Percentiles rank a stretch among this genome's conserved stretches.
Evolutionary conservation across 2,888 invertebrate genomes (phyloP).

Genomic region (Ichneumoninae sp.): DNA sequence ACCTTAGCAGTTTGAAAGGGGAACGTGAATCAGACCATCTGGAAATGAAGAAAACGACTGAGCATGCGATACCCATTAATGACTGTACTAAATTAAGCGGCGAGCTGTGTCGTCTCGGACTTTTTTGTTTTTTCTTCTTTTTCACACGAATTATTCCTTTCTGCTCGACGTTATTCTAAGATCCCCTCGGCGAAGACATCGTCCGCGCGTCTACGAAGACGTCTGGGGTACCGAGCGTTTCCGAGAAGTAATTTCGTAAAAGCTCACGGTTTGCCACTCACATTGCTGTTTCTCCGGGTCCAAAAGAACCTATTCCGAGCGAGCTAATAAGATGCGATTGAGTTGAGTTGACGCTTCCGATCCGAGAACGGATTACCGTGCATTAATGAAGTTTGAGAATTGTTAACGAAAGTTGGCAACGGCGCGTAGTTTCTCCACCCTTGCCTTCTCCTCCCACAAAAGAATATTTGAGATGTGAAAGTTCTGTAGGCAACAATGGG

Average conservation of each 20-base stretch:
- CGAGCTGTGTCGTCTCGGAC: conserved; percentile 1
- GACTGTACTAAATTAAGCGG: conserved; percentile 55
- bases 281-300: conserved; percentile 22
- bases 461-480: neutral
- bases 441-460: neutral
- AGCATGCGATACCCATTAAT: conserved; percentile 55
- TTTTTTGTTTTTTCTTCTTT: conserved; percentile 8
- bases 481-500: too few species aligned
- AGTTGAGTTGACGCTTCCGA: conserved; percentile 19
- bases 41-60: conserved; percentile 45
- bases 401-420: neutral
- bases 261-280: conserved; percentile 63
- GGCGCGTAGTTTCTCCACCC: neutral
- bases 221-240: conserved; percentile 57
- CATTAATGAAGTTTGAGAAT: neutral
- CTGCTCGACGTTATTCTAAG: neutral
- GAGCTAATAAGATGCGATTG: conserved; percentile 33
- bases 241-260: conserved; percentile 65
- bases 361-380: neutral
- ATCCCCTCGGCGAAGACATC: conserved; percentile 33
- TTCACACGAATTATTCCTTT: conserved; percentile 48
- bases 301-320: conserved; percentile 20
- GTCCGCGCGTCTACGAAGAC: conserved; percentile 58
- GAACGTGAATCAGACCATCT: conserved; percentile 55
- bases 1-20: conserved; percentile 6